These are phyloP conservation scores for Canis aureus DNA, from an alignment of 2,113 vertebrate genomes.

Conservation along the genomic window DNA sequence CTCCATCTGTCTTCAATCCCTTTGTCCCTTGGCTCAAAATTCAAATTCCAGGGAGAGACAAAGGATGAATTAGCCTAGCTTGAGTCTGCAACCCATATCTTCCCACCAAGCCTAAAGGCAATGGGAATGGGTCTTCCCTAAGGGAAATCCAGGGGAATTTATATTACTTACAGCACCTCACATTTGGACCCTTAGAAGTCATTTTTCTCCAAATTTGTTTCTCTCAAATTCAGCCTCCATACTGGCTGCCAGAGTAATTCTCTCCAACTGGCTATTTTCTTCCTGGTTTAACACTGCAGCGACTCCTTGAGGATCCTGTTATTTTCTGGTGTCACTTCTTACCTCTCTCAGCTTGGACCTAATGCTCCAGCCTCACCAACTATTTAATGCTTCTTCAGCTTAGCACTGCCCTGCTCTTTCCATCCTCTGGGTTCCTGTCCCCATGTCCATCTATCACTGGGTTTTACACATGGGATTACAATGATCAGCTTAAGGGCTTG, in stretches of 20 bases:
- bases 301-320: neutral
- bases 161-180: neutral
- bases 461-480: neutral
- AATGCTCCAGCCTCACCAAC: neutral
- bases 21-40: constrained; percentile 7
- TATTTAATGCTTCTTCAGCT: neutral
- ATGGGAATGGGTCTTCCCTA: neutral
- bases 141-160: neutral
- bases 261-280: neutral
- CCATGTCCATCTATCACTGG: neutral
- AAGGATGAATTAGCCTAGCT: neutral
- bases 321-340: neutral
- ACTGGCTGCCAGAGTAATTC: neutral
- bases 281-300: neutral
- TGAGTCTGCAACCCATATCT: neutral
- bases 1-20: neutral
- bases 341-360: neutral
- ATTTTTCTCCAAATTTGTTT: neutral
- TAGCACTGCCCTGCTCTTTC: neutral
- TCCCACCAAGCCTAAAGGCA: neutral
- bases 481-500: neutral
- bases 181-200: neutral
- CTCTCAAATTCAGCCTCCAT: neutral
- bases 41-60: neutral
- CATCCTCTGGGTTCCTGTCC: neutral